These are phyloP conservation scores for Chauna torquata DNA, from an alignment of 2,113 vertebrate species.

Conservation along the genomic window DNA sequence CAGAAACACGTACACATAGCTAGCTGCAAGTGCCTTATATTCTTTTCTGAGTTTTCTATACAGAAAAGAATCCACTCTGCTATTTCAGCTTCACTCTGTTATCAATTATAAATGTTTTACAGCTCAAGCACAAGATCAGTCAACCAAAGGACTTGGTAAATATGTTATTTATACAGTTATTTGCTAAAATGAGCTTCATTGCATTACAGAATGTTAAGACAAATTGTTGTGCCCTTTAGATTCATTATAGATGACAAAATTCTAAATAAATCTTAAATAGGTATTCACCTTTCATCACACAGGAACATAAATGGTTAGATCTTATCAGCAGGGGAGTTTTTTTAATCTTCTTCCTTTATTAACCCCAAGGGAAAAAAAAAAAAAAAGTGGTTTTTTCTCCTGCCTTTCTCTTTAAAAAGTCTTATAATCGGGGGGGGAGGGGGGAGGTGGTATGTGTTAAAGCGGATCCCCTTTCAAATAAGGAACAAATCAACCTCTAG, in stretches of 20 bases:
- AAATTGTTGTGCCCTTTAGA: slow-evolving; percentile 69
- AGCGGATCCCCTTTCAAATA: background rate
- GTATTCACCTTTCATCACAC: slow-evolving; percentile 60
- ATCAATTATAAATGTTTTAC: slow-evolving; percentile 59
- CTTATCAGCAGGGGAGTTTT: slow-evolving; percentile 34
- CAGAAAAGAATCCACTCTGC: background rate
- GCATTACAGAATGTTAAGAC: slow-evolving; percentile 55
- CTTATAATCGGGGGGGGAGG: background rate
- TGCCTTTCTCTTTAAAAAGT: background rate
- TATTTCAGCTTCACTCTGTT: slow-evolving; percentile 18
- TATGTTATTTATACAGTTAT: slow-evolving; percentile 57
- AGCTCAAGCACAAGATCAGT: slow-evolving; percentile 45
- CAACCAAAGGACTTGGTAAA: slow-evolving; percentile 37
- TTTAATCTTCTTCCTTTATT: slow-evolving; percentile 51
- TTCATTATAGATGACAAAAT: slow-evolving; percentile 67
- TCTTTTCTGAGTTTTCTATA: background rate
- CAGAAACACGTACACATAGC: background rate
- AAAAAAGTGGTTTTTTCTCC: background rate
- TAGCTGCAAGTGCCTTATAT: background rate
- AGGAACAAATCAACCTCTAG: background rate
- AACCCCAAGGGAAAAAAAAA: background rate
- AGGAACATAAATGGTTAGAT: slow-evolving; percentile 42
- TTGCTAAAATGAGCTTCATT: slow-evolving; percentile 60
- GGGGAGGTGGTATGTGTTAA: background rate
- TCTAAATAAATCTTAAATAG: slow-evolving; percentile 65